Evolutionary conservation across 2,113 vertebrate species (phyloP), one percentile per base, ranked within the genome.

Genomic region (Phalacrocorax carbo): DNA sequence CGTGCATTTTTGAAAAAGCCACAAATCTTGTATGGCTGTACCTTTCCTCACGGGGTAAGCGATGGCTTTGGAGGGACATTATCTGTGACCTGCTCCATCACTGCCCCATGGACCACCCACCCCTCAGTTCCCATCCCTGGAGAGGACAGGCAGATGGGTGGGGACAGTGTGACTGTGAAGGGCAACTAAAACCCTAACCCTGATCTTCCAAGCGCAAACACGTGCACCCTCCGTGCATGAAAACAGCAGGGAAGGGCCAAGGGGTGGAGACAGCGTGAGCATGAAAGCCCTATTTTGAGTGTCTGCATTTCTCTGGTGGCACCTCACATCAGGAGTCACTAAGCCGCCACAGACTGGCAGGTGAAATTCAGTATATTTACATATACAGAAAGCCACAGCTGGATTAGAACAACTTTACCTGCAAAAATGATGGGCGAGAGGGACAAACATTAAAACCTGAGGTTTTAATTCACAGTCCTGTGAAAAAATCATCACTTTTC

Each of bases 61-160:
- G 9, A 34, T 34, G 12, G 19, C 5, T 83, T 86, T 9, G 12
- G 22, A 58, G 27, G 65, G 17, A 46, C 3, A 0, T 21, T 76
- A 48, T 15, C 34, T 5, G 3, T 15, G 12, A 10, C 11, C 51
- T 83, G 40, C 52, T 78, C 62, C 27, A 18, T 22, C 0, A 0
- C 7, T 68, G n/a, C 14, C 10, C 51, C 0, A 0, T n/a, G 20
- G 58, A 26, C 23, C 27, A 82, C 23, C 22, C n/a, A 26, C 17
- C 13, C 14, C 32, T 29, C 40, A 49, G 34, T 40, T 87, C 22
- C 36, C 44, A 84, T 1, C 13, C 21, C 34, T 58, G 32, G 30
- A 18, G 32, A 34, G 7, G 7, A 26, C 10, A 52, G 15, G 4
- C 36, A 17, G 26, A 58, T 1, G 3, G 29, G 36, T 34, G 9